Evolutionary conservation across 2,888 invertebrate species (phyloP).

Genomic region (Linhomoeus sp.): DNA sequence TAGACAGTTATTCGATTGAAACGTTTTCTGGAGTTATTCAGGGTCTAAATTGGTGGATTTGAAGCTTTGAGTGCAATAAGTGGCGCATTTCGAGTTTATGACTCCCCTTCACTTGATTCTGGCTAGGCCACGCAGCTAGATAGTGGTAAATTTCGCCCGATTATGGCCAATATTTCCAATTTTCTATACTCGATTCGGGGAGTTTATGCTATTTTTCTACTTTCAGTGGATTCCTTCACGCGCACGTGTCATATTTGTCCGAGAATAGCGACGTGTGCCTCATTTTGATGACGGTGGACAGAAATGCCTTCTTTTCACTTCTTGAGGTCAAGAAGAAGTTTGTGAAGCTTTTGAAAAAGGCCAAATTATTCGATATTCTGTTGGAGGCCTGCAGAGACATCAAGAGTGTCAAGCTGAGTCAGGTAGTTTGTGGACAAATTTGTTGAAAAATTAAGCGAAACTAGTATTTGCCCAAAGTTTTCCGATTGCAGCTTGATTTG

Average conservation of each 20-base stretch:
- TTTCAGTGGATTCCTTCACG: constrained; percentile 74
- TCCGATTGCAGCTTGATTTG: too few relatives aligned
- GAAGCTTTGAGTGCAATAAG: not conserved
- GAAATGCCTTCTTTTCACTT: constrained; percentile 66
- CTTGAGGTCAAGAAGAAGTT: constrained; percentile 75
- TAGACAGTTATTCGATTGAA: constrained; percentile 1
- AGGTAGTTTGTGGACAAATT: not conserved
- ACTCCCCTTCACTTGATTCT: too few relatives aligned
- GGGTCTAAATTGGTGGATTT: not conserved
- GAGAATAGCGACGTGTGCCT: constrained; percentile 80
- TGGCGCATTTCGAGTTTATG: too few relatives aligned
- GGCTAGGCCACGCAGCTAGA: not conserved
- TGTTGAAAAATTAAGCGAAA: too few relatives aligned
- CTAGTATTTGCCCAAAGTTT: too few relatives aligned
- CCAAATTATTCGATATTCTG: not conserved
- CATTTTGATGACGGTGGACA: constrained; percentile 68
- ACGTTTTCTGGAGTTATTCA: not conserved
- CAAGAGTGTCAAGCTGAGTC: not conserved
- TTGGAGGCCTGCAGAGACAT: not conserved
- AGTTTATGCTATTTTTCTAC: too few relatives aligned
- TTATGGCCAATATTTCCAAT: too few relatives aligned
- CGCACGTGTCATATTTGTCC: constrained; percentile 80
- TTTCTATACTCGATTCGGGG: too few relatives aligned
- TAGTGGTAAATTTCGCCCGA: too few relatives aligned
- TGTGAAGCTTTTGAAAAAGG: constrained; percentile 30